A percentile compares a stretch with the other conserved stretches of the same genome.
Conservation (phyloP, 2,888 invertebrate genomes). For the Leuctra nigra region DNA sequence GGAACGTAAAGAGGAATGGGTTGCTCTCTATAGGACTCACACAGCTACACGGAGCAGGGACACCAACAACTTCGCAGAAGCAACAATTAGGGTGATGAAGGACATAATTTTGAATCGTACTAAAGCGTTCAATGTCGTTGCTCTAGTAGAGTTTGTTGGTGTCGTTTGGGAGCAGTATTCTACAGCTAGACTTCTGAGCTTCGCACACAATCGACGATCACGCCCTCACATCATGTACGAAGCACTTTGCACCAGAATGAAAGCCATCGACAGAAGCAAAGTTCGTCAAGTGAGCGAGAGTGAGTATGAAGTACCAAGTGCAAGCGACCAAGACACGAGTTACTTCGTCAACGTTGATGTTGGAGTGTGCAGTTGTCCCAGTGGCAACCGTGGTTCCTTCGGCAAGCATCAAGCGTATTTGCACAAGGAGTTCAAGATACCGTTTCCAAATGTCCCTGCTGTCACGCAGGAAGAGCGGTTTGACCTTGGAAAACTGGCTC, state of each 20-base stretch:
- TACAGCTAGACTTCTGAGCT: not conserved
- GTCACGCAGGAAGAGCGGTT: not conserved
- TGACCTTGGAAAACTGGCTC: not conserved
- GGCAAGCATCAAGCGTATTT: constrained; percentile 3
- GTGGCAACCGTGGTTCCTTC: not conserved
- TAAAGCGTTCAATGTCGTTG: not conserved
- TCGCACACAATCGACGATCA: not conserved
- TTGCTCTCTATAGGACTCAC: not conserved
- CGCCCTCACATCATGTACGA: not conserved
- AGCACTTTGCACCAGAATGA: not conserved
- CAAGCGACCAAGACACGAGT: not conserved
- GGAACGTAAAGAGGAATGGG: not conserved
- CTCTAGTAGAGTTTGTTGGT: not conserved
- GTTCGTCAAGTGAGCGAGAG: not conserved
- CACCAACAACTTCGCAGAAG: not conserved
- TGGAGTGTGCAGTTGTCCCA: not conserved
- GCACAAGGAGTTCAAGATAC: not conserved
- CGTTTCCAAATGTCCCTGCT: not conserved
- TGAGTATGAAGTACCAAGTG: not conserved
- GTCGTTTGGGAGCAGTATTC: not conserved
- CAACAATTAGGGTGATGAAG: not conserved
- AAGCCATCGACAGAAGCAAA: not conserved
- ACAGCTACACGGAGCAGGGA: not conserved
- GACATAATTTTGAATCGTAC: not conserved
- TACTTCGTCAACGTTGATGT: not conserved